Evolutionary conservation across 2,797 vertebrate genomes (phyloP).

Genomic region (Urocyon cinereoargenteus): DNA sequence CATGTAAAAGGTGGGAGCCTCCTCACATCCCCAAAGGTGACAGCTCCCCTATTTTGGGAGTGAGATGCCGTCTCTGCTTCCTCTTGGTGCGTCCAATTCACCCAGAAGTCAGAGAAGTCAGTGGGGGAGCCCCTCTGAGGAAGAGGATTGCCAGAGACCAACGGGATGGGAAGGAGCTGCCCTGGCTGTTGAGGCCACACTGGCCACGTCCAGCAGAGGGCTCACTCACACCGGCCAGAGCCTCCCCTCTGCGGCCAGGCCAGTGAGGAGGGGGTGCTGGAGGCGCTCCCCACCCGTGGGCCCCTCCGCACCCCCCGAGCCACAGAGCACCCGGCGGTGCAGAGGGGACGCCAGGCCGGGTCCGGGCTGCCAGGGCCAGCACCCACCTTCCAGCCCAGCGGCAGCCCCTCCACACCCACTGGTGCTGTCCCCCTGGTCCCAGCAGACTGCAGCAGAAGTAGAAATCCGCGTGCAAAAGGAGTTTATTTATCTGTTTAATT

Average conservation of each 20-base stretch:
- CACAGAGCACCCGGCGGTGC: background rate
- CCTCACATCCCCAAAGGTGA: background rate
- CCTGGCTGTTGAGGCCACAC: background rate
- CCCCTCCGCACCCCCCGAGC: background rate
- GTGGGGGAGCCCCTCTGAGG: background rate
- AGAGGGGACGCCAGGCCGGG: background rate
- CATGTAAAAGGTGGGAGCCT: background rate
- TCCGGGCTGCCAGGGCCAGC: background rate
- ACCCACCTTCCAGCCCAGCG: background rate
- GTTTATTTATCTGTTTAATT: conserved; percentile 91
- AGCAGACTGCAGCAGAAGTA: conserved; percentile 70
- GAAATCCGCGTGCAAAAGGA: conserved; percentile 81
- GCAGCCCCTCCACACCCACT: background rate
- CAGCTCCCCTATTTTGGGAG: rapidly evolving
- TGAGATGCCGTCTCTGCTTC: background rate
- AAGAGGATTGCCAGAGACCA: background rate
- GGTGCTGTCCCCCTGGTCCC: background rate
- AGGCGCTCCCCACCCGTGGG: background rate
- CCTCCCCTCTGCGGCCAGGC: background rate
- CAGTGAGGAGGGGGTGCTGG: background rate
- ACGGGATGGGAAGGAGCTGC: too few species aligned
- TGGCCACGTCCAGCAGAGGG: conserved; percentile 61
- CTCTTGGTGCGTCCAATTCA: background rate
- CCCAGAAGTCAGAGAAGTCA: background rate
- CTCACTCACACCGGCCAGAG: background rate